Evolutionary conservation across 2,888 invertebrate species (phyloP), one percentile per base, ranked within the genome.

Genomic region (Caenorhabditis sulstoni): DNA sequence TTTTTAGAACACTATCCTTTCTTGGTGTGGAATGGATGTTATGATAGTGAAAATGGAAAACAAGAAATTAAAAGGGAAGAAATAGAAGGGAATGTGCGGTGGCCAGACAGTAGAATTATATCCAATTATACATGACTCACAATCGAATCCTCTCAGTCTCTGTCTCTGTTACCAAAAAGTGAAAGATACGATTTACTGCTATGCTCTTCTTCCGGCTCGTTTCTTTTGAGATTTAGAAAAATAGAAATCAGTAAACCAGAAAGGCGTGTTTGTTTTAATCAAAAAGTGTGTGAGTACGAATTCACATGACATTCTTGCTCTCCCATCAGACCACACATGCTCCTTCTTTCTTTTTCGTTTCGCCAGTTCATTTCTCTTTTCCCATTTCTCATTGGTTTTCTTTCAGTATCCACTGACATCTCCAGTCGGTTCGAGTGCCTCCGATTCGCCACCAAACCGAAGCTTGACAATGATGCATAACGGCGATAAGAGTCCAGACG

Each of bases 371-470:
- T 14, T 55, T 37, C 37, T 18, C 44, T 41, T 22, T 58, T 44
- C 18, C 20, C n/a, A 3, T 45, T 39, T 16, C 20, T 18, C 37
- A 55, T 37, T 37, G 11, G 20, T 16, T 9, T 23, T 22, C n/a
- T 57, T 77, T 83, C 79, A 83, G 82, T 84, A 84, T 41, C 79
- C 82, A 14, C 50, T 84, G 55, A 81, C 81, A 37, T 79, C 81
- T n/a, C 84, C 84, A 61, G 68, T 80, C 59, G 82, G 82, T 11
- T 82, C 84, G 49, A 73, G 64, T 20, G 71, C 79, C 14, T 81
- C 83, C 14, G 82, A 82, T 55, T 81, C 84, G 20, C 82, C 84
- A 37, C 84, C 84, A 52, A 73, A 73, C 22, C 58, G 83, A 37
- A 73, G 65, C 37, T 20, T 80, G 41, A 67, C 70, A 20, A 70